These are phyloP conservation scores for Noturus placidus DNA, from an alignment of 2,113 vertebrate species.

Conservation along the genomic window DNA sequence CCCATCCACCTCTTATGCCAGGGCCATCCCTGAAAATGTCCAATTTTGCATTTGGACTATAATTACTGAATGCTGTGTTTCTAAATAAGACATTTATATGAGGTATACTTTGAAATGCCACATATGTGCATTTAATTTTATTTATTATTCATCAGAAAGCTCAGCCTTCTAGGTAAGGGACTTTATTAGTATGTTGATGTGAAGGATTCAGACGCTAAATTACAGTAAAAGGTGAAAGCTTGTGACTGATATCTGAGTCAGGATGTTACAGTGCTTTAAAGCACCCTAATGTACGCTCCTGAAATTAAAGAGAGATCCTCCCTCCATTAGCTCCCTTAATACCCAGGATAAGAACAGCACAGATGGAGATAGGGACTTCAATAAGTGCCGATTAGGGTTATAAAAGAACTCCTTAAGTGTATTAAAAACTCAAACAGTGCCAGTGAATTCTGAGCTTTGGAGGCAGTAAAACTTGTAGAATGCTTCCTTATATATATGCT, in stretches of 20 bases:
- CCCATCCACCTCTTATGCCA: background rate
- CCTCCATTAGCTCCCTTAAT: conserved; percentile 30
- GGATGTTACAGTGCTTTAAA: conserved; percentile 21
- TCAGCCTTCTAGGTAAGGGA: background rate
- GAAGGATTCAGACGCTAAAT: background rate
- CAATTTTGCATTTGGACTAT: background rate
- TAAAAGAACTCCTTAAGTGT: conserved; percentile 14
- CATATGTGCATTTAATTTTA: conserved; percentile 12
- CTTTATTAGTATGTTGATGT: background rate
- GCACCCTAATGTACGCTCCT: conserved; percentile 30
- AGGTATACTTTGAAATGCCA: conserved; percentile 42
- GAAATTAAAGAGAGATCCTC: conserved; percentile 13
- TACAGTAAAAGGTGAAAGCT: conserved; percentile 18
- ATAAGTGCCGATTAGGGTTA: background rate
- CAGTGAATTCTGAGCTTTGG: background rate
- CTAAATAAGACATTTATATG: background rate
- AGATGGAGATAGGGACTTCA: background rate
- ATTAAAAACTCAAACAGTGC: conserved; percentile 7
- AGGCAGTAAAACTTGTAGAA: background rate
- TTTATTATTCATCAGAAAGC: background rate
- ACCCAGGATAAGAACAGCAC: background rate
- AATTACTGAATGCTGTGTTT: background rate
- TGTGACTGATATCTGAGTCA: conserved; percentile 18
- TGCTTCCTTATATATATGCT: background rate
- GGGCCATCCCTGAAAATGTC: background rate